Base-by-base conservation (phyloP, 2,797 vertebrate species). In the Enteromius radiatus region DNA sequence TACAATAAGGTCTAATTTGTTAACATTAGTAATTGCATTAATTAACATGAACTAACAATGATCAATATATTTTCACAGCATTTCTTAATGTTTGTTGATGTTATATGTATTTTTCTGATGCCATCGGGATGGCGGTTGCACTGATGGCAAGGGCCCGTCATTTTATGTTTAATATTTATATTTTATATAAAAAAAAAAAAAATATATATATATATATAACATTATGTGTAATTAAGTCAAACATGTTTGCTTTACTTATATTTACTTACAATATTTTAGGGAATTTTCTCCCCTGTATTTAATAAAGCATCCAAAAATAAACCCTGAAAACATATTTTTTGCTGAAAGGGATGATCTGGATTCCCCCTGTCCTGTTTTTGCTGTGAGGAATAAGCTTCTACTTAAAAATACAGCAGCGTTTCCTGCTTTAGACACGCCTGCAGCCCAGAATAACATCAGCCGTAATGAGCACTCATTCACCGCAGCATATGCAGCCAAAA, bases 381-480 rank as follows among this genome's bases (percentile, higher is more conserved):
- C 95, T 95, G 91, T 94, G 95, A 95, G 93, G 93, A 96, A 94
- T 93, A 96, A 95, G 94, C 95, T 93, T 92, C 93, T 93, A 95
- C 96, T 96, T 95, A 96, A 96, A 98, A 94, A 97, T 98, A 98
- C 96, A 96, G 95, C 90, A 90, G 92, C 93, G 95, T 96, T 98
- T 98, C 96, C 97, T 97, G 95, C 95, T 97, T 97, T 97, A 97
- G 96, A 96, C 95, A 92, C 93, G 94, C 95, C 95, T 95, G 92
- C 90, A 92, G 95, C 96, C 96, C 96, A 96, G 97, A 99, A 98
- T 98, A 98, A 97, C 95, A 94, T 93, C 95, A 95, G 96, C 96
- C 96, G 96, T 96, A 97, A 95, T 94, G 92, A 93, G 92, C 93
- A 93, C 93, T 90, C 93, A 93, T 92, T 77, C 92, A 84, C 91